Base-by-base conservation (phyloP, 64 coral and sea anemone genomes). In the Trachythela sp. region DNA sequence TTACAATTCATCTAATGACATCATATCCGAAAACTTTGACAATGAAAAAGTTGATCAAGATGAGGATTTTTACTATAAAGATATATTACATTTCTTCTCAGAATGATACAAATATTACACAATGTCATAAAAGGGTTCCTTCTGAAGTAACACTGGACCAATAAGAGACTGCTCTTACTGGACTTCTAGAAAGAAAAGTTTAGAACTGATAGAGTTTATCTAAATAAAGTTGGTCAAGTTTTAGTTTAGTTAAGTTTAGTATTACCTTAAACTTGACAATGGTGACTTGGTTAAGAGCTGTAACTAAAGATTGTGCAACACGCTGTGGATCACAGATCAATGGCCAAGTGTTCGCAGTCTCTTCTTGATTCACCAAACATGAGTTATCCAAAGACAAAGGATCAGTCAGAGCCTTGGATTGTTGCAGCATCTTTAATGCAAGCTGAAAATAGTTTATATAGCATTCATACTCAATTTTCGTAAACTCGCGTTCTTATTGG, bases 251-350 rank as follows among this genome's bases (percentile, higher is more conserved):
- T n/a, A n/a, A n/a, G n/a, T n/a, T n/a, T n/a, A n/a, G 8, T 22
- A 5, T 83, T 32, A 98, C 95, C 93, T 99, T 99, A 39, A 94
- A 99, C 24, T 99, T 99, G 30, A 99, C 96, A 11, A 92, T 75
- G 17, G 89, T 91, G 64, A 91, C 42, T n/a, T 99, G 89, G 15
- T 89, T 89, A 29, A 94, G 77, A 94, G 91, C 92, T 4, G 86
- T 89, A 0, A 99, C 85, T 87, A 94, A 95, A 10, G 87, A 93
- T 2, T 95, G 88, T 70, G 93, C 96, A 22, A 94, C 94, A 34
- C 93, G 88, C 36, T 99, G 93, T 2, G 96, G 96, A 85, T 99
- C 96, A 67, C 96, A 91, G 29, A 95, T 11, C 84, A 99, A 77
- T 1, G 93, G 86, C 96, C 96, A 99, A 0, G 93, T 92, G 29